Evolutionary conservation across 2,888 invertebrate species (phyloP).

Genomic region (Acanthosoma haemorrhoidale): DNA sequence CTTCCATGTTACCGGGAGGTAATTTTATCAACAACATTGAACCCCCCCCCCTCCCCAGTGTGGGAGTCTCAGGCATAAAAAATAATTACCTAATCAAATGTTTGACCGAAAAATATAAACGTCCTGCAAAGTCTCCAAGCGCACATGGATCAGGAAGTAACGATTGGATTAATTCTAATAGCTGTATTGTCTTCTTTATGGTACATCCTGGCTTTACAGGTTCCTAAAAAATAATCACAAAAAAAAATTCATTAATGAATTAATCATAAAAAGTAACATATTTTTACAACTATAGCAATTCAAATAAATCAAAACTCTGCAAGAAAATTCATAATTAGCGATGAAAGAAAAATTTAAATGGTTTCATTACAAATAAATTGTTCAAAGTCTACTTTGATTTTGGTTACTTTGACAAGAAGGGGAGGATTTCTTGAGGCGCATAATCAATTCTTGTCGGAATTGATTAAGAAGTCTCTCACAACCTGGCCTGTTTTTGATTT

Average conservation of each 20-base stretch:
- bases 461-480: no score
- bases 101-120: conserved; percentile 30
- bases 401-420: no score
- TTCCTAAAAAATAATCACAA: conserved; percentile 21
- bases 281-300: neutral
- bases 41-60: no score
- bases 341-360: no score
- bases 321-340: no score
- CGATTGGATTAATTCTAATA: conserved; percentile 47
- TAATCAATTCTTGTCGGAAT: no score
- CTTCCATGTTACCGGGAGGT: no score
- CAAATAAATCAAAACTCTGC: neutral
- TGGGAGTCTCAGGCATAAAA: neutral
- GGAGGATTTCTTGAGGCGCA: no score
- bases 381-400: no score
- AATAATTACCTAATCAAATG: conserved; percentile 17
- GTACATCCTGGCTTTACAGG: conserved; percentile 22
- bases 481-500: no score
- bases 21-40: no score
- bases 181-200: conserved; percentile 44
- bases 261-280: neutral
- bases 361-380: no score
- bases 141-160: conserved; percentile 45
- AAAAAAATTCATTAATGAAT: neutral
- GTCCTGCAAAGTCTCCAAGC: conserved; percentile 26